phyloP scores from a whole-genome alignment of 1,140 invertebrate genomes.

The Odontomachus brunneus region DNA sequence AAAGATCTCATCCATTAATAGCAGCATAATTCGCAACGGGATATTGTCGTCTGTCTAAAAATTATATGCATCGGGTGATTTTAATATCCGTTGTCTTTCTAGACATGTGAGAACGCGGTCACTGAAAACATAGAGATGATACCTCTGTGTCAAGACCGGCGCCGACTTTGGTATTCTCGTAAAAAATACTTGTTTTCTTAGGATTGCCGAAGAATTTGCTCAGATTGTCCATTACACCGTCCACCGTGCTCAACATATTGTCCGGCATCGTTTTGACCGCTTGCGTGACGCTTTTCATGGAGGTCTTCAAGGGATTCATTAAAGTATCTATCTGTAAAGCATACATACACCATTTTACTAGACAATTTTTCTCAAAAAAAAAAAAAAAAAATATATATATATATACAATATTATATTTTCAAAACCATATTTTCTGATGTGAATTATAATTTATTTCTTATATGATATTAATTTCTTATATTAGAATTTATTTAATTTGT shows the following conservation, averaged over 20 bases:
- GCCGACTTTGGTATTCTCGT: slow-evolving; percentile 87
- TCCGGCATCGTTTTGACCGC: slow-evolving; percentile 93
- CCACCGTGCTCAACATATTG: slow-evolving; percentile 92
- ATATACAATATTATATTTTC: too few species aligned
- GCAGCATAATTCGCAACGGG: slow-evolving; percentile 93
- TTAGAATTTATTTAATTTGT: too few species aligned
- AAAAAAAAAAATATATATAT: too few species aligned
- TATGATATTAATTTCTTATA: too few species aligned
- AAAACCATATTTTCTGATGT: too few species aligned
- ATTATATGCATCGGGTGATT: slow-evolving; percentile 28
- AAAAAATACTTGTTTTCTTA: slow-evolving; percentile 82
- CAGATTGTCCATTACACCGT: slow-evolving; percentile 92
- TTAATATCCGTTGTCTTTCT: neutral
- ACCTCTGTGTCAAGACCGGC: slow-evolving; percentile 88
- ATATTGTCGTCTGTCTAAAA: slow-evolving; percentile 92
- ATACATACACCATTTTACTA: too few species aligned
- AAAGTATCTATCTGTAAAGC: slow-evolving; percentile 89
- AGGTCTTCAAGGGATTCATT: slow-evolving; percentile 93
- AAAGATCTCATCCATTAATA: slow-evolving; percentile 96
- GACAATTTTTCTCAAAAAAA: too few species aligned
- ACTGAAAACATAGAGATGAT: slow-evolving; percentile 54
- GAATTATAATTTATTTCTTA: too few species aligned
- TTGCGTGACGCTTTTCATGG: slow-evolving; percentile 91
- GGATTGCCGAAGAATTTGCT: slow-evolving; percentile 86
- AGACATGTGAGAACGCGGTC: neutral